These are phyloP conservation scores for Drosophila rubida DNA, from an alignment of 2,888 invertebrate species.

Conservation along the genomic window DNA sequence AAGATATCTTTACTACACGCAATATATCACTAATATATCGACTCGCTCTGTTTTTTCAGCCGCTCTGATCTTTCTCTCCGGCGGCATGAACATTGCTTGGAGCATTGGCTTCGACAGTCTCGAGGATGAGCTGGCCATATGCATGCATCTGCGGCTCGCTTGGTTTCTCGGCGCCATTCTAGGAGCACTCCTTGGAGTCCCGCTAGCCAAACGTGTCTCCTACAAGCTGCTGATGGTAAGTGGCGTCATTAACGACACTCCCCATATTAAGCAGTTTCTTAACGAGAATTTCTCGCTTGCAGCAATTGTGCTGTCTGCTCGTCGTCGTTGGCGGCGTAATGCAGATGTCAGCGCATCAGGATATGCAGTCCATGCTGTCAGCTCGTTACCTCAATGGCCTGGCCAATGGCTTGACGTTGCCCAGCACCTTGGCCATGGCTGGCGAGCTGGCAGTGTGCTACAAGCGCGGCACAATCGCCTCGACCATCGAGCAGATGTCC, in stretches of 20 bases:
- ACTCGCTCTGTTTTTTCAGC: constrained; percentile 26
- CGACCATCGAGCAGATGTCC: constrained; percentile 64
- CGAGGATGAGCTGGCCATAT: constrained; percentile 30
- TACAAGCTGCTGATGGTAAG: constrained; percentile 69
- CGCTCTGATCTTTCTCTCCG: constrained; percentile 71
- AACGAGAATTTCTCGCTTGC: neutral
- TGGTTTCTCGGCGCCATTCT: constrained; percentile 76
- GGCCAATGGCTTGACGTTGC: constrained; percentile 77
- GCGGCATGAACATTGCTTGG: constrained; percentile 79
- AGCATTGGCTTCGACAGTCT: constrained; percentile 60
- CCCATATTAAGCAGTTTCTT: neutral
- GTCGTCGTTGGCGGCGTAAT: constrained; percentile 65
- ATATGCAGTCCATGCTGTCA: constrained; percentile 38
- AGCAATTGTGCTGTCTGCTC: constrained; percentile 57
- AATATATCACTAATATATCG: too few species aligned
- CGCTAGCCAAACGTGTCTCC: constrained; percentile 46
- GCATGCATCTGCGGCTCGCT: constrained; percentile 59
- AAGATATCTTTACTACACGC: too few species aligned
- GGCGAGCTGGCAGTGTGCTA: constrained; percentile 75
- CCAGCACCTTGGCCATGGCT: constrained; percentile 71
- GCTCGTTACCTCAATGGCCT: constrained; percentile 73
- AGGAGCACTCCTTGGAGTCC: constrained; percentile 53
- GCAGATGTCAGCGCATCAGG: constrained; percentile 26
- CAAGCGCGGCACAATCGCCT: constrained; percentile 71
- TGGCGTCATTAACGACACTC: neutral